These are phyloP conservation scores for Umimayanthus chanpuru DNA, from an alignment of 92 coral and sea anemone species.

Conservation along the genomic window DNA sequence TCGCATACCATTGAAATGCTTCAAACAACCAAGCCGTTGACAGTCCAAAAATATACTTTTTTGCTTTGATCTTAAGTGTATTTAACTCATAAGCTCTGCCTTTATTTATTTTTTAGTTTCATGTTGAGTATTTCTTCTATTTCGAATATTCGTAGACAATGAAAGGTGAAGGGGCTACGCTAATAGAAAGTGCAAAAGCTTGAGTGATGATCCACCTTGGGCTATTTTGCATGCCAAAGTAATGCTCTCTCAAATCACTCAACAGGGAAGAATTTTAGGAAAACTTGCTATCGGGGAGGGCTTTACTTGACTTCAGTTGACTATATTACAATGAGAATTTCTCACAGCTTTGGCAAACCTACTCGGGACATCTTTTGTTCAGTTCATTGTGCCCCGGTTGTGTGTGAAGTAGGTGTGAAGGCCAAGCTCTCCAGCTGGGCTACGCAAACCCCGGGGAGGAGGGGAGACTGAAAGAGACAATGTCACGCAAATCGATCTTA, in stretches of 20 bases:
- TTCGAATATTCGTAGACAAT: not conserved
- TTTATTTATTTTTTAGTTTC: not conserved
- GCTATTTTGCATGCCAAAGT: conserved; percentile 28
- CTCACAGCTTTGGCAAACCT: not conserved
- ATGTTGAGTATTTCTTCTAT: not conserved
- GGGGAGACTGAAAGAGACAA: not conserved
- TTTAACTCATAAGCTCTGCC: not conserved
- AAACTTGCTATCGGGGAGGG: not conserved
- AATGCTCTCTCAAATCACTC: conserved; percentile 10
- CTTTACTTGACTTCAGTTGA: not conserved
- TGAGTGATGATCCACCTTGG: not conserved
- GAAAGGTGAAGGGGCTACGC: too few relatives aligned
- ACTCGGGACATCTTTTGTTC: not conserved
- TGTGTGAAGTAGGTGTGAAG: not conserved
- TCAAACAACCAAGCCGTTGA: not conserved
- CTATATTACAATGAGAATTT: not conserved
- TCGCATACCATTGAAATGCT: not conserved
- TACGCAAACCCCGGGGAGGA: not conserved
- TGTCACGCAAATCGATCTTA: not conserved
- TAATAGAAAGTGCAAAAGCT: not conserved
- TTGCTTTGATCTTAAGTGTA: not conserved
- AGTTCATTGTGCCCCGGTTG: not conserved
- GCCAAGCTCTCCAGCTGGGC: not conserved
- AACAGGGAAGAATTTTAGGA: not conserved
- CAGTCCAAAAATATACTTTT: not conserved